Base-by-base conservation (phyloP, 2,113 vertebrate genomes). In the Megaleporinus macrocephalus region DNA sequence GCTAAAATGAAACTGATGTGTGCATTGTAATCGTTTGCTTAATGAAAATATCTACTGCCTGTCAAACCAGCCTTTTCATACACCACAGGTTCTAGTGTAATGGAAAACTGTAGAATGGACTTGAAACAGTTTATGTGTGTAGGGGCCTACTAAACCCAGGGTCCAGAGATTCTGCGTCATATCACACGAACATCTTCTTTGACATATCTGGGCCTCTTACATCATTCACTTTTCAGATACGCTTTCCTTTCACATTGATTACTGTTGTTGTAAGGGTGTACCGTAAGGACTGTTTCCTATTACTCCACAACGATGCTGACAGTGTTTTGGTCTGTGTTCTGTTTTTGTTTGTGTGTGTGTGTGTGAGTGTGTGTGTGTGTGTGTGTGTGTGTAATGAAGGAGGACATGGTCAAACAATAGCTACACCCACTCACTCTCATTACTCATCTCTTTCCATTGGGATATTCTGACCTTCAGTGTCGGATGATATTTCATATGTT, bases 171-270 rank as follows among this genome's bases (percentile, higher is more conserved):
- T 33, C 2, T 57, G 53, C 30, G 13, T 27, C 73, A 5, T 75
- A 36, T 75, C 29, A 75, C 59, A 29, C 12, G 22, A 33, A 59
- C 29, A 33, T 57, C 20, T 33, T 55, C 53, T 75, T 53, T 75
- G 73, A 75, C 51, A 75, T 20, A 75, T 75, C 22, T 57, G n/a
- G 51, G 73, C 14, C 73, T 55, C 51, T 57, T 75, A 55, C 15
- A 57, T 75, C 51, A 57, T 59, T 75, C 20, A 33, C 33, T 24
- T n/a, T 75, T 59, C 53, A 55, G 22, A 57, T 36, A 57, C 59
- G 29, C 36, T 75, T 75, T 73, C 16, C 73, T 57, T 75, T 75
- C 53, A 59, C 73, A 36, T 75, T 75, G 53, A 53, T 59, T 33
- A 75, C 51, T 24, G 53, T 57, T 75, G 73, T 22, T 75, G 53